Evolutionary conservation across 30 jellyfish, hydroid and myxozoan species (phyloP).

Genomic region (Pseudorhiza aurosa): DNA sequence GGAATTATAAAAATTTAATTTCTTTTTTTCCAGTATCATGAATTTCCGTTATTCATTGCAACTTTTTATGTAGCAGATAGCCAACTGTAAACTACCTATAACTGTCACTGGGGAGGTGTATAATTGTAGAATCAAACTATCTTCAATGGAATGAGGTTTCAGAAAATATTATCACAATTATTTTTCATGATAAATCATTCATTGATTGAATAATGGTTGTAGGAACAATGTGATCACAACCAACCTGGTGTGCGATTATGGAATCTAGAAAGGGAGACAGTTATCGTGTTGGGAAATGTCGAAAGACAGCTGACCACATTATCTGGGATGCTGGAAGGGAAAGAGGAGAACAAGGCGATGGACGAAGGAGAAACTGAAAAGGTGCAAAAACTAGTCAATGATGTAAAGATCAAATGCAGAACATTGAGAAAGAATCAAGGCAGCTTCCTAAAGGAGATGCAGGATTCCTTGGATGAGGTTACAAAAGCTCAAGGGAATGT

Average conservation of each 20-base stretch:
- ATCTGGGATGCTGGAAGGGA: background rate
- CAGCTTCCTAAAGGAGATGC: conserved; percentile 12
- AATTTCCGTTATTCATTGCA: too few relatives aligned
- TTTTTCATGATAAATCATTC: too few relatives aligned
- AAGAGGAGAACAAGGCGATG: background rate
- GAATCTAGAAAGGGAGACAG: conserved; percentile 21
- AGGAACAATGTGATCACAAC: conserved; percentile 23
- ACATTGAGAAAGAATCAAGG: conserved; percentile 12
- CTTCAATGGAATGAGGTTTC: too few relatives aligned
- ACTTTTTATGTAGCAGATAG: too few relatives aligned
- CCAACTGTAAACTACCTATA: too few relatives aligned
- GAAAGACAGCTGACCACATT: conserved; percentile 26
- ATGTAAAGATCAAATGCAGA: conserved; percentile 25
- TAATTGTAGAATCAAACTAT: too few relatives aligned
- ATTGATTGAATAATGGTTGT: too few relatives aligned
- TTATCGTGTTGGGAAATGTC: conserved; percentile 26
- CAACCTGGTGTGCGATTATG: background rate
- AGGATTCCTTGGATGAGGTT: conserved; percentile 35
- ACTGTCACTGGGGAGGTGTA: too few relatives aligned
- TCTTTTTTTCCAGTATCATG: too few relatives aligned
- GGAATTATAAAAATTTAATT: too few relatives aligned
- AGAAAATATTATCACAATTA: too few relatives aligned
- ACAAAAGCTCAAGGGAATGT: conserved; percentile 26
- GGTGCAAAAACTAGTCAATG: conserved; percentile 11
- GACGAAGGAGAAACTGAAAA: background rate